A percentile compares a stretch with the other conserved stretches of the same genome.
These are phyloP conservation scores for Pseudolaguvia tuberculata DNA, from an alignment of 2,113 vertebrate species.

Conservation along the genomic window DNA sequence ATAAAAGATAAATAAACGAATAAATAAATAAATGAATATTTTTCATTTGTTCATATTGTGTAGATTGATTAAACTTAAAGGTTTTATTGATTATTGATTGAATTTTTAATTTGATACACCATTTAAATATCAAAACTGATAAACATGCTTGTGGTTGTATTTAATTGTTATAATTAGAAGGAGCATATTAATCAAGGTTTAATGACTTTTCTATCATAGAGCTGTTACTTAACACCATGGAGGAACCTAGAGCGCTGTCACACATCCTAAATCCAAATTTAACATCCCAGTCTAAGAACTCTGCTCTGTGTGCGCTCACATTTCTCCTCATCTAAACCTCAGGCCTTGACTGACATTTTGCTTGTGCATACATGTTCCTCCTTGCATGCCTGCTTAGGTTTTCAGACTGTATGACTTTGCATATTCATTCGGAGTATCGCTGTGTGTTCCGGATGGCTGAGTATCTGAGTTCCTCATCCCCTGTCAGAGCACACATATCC, in stretches of 20 bases:
- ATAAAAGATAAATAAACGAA: background rate
- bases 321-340: background rate
- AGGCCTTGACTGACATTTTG: background rate
- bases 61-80: background rate
- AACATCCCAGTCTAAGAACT: background rate
- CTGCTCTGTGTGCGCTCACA: constrained; percentile 8
- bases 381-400: constrained; percentile 21
- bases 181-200: background rate
- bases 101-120: background rate
- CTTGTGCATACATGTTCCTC: constrained; percentile 14
- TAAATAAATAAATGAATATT: background rate
- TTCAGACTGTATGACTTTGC: constrained; percentile 30
- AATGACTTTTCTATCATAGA: background rate
- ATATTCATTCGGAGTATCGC: constrained; percentile 28
- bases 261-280: constrained; percentile 5
- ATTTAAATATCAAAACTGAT: background rate
- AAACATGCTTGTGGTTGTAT: too few species aligned
- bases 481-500: constrained; percentile 42
- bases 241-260: background rate
- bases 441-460: constrained; percentile 31
- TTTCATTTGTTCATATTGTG: background rate
- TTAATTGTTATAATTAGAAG: background rate
- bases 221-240: background rate
- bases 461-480: constrained; percentile 41
- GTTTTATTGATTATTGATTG: background rate